Evolutionary conservation across 1,140 invertebrate genomes (phyloP).

Genomic region (Drosophila trapezifrons): DNA sequence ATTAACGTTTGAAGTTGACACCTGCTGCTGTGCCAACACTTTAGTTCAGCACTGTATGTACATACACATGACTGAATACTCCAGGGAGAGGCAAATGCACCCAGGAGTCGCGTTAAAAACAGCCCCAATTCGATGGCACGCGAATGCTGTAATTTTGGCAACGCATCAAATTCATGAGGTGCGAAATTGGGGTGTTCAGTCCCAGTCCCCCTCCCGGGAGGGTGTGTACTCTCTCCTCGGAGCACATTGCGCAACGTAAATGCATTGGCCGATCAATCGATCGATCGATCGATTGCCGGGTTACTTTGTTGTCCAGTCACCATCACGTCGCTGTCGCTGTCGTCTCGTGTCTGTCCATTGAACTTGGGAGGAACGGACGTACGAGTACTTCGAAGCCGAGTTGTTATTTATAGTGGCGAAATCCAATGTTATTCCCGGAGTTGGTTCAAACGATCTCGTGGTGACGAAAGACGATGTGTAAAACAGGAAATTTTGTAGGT

Average conservation of each 20-base stretch:
- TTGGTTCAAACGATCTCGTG: not conserved
- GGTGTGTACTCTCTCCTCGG: slow-evolving; percentile 14
- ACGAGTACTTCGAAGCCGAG: not conserved
- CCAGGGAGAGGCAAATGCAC: slow-evolving; percentile 22
- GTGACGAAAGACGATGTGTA: not conserved
- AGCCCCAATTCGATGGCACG: slow-evolving; percentile 24
- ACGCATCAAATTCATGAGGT: slow-evolving; percentile 21
- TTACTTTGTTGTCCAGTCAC: slow-evolving; percentile 54
- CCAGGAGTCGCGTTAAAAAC: slow-evolving; percentile 23
- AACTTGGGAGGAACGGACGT: slow-evolving; percentile 47
- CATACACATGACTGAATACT: slow-evolving; percentile 20
- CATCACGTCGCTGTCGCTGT: slow-evolving; percentile 3
- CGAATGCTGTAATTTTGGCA: slow-evolving; percentile 36
- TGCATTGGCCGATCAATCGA: slow-evolving; percentile 57
- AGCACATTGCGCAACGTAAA: slow-evolving; percentile 56
- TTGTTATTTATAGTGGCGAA: slow-evolving; percentile 20
- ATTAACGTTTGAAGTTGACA: too few relatives aligned
- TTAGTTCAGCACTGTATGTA: too few relatives aligned
- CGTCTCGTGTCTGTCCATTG: slow-evolving; percentile 55
- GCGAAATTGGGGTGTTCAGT: slow-evolving; percentile 10
- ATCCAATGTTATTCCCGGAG: slow-evolving; percentile 11
- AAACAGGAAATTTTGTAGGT: slow-evolving; percentile 12
- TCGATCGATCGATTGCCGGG: slow-evolving; percentile 52
- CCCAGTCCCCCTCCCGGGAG: slow-evolving; percentile 7
- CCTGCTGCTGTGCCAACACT: too few relatives aligned